Conservation (phyloP, 2,113 vertebrate species). For the Rafetus swinhoei region DNA sequence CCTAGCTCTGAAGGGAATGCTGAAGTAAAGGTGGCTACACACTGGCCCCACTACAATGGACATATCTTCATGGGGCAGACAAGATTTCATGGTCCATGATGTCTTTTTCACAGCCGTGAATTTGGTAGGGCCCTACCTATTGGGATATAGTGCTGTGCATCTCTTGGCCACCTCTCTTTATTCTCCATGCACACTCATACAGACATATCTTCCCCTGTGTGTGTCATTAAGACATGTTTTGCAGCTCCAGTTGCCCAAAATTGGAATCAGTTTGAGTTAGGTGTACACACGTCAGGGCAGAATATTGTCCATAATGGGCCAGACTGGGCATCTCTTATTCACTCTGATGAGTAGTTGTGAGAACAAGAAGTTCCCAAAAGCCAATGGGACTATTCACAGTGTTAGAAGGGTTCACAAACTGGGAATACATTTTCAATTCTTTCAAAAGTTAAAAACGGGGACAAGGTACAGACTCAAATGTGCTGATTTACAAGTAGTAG, state of each 20-base stretch:
- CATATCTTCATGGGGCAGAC: too few species aligned
- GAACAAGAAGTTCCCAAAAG: background rate
- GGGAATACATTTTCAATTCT: background rate
- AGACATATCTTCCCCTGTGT: too few species aligned
- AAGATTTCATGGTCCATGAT: too few species aligned
- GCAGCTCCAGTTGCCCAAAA: background rate
- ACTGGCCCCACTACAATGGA: too few species aligned
- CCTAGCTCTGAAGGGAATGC: too few species aligned
- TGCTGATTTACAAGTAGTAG: background rate
- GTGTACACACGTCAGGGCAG: background rate
- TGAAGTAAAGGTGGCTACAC: too few species aligned
- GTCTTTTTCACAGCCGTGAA: too few species aligned
- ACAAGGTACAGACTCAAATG: background rate
- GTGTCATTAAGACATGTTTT: background rate
- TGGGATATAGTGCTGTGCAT: background rate
- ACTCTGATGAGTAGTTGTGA: background rate
- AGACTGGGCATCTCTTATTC: background rate
- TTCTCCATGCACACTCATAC: background rate
- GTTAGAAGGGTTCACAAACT: background rate
- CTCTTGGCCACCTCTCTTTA: background rate
- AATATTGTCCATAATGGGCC: background rate
- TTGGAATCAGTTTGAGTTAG: background rate
- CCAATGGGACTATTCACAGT: background rate
- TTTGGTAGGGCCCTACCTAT: background rate
- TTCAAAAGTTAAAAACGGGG: background rate